A percentile compares a stretch with the other conserved stretches of the same genome.
Evolutionary conservation across 2,797 vertebrate genomes (phyloP).

Genomic region (Masticophis lateralis): DNA sequence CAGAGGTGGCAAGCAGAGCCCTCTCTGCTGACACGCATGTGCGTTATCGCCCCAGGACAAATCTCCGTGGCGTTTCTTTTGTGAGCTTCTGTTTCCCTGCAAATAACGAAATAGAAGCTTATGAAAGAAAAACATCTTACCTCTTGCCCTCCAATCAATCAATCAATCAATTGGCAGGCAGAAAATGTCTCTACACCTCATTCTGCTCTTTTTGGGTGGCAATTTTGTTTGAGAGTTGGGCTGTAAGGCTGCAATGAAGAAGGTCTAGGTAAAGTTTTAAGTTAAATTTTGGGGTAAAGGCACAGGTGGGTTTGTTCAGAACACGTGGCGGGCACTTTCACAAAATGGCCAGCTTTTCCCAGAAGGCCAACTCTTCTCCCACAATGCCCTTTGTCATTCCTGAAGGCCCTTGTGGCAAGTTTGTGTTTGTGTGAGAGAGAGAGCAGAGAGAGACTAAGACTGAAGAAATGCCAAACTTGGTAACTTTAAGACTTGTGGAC

Average conservation of each 20-base stretch:
- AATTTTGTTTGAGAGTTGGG: background rate
- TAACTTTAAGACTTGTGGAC: background rate
- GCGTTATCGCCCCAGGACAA: too few species aligned
- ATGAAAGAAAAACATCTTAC: too few species aligned
- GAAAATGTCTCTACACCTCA: background rate
- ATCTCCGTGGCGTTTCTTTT: too few species aligned
- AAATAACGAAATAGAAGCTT: too few species aligned
- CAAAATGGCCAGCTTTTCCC: background rate
- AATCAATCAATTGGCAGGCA: background rate
- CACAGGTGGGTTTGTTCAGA: background rate
- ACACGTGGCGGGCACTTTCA: background rate
- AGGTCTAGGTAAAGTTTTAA: background rate
- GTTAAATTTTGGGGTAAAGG: background rate
- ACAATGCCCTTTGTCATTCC: background rate
- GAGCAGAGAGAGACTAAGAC: too few species aligned
- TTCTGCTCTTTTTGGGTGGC: background rate
- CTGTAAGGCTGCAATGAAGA: background rate
- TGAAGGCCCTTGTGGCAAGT: background rate
- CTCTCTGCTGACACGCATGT: too few species aligned
- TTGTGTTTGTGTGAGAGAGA: too few species aligned
- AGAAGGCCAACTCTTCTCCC: background rate
- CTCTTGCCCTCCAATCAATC: too few species aligned
- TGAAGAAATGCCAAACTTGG: background rate
- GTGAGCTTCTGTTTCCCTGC: too few species aligned
- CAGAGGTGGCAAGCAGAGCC: too few species aligned